Evolutionary conservation across 2,113 vertebrate genomes (phyloP).

Genomic region (Apodemus speciosus): DNA sequence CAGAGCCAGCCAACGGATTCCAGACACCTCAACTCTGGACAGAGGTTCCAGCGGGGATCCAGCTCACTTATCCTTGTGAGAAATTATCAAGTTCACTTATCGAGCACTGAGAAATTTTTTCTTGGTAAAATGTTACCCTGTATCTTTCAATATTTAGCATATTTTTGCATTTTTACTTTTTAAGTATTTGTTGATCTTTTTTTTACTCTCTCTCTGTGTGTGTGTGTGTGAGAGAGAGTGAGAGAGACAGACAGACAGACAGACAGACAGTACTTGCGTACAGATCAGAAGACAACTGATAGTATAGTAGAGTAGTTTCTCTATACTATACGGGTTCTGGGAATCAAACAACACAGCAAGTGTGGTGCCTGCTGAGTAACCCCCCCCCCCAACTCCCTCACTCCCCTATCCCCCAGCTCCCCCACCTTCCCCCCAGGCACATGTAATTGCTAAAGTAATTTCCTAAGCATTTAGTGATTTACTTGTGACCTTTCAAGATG

Average conservation of each 20-base stretch:
- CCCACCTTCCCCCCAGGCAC: background rate
- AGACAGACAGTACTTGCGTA: background rate
- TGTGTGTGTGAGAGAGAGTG: background rate
- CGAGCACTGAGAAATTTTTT: conserved; percentile 2
- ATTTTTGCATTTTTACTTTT: background rate
- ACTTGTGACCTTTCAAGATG: background rate
- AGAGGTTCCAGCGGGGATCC: no score
- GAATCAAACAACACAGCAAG: background rate
- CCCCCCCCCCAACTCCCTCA: no score
- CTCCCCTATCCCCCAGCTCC: no score
- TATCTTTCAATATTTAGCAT: background rate
- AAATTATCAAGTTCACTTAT: background rate
- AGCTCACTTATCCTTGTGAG: background rate
- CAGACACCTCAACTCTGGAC: no score
- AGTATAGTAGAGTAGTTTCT: background rate
- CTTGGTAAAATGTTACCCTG: conserved; percentile 3
- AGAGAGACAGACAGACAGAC: no score
- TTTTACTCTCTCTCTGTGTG: background rate
- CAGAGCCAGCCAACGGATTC: no score
- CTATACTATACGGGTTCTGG: background rate
- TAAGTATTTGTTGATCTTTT: background rate
- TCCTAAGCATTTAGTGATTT: background rate
- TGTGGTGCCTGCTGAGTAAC: background rate
- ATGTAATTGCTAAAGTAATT: background rate
- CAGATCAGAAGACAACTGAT: background rate